These are phyloP conservation scores for Larimichthys polyactis DNA, from an alignment of 2,113 vertebrate genomes.

Conservation along the genomic window DNA sequence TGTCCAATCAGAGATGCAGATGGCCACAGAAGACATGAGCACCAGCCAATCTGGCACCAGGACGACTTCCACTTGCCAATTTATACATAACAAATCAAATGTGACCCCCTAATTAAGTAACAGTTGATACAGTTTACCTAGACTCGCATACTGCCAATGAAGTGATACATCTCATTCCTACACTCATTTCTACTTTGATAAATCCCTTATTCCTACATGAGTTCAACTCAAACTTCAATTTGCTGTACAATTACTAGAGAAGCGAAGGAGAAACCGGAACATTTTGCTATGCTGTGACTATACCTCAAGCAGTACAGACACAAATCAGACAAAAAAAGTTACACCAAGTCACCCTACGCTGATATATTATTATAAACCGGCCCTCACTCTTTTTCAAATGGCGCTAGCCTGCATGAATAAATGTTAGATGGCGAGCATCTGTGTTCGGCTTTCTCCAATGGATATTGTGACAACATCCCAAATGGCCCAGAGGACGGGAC, in stretches of 20 bases:
- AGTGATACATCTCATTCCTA: constrained; percentile 20
- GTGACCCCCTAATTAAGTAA: constrained; percentile 55
- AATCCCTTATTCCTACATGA: not conserved
- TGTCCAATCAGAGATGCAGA: constrained; percentile 70
- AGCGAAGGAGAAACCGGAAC: not conserved
- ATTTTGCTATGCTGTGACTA: constrained; percentile 30
- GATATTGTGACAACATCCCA: constrained; percentile 48
- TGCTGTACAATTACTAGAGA: not conserved
- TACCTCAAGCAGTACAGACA: not conserved
- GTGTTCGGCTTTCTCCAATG: constrained; percentile 52
- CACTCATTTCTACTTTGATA: constrained; percentile 15
- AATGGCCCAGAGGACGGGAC: constrained; percentile 54
- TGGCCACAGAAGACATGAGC: constrained; percentile 67
- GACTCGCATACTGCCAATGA: constrained; percentile 55
- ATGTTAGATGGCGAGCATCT: constrained; percentile 53
- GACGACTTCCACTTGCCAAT: constrained; percentile 45
- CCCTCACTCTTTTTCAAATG: constrained; percentile 43
- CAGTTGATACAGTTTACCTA: constrained; percentile 31
- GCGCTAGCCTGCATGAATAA: constrained; percentile 42
- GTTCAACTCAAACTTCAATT: not conserved
- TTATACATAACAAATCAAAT: constrained; percentile 56
- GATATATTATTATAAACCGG: constrained; percentile 23
- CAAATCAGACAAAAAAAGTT: not conserved
- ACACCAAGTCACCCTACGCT: not conserved
- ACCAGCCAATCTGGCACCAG: constrained; percentile 63